Percentiles rank a stretch among this genome's conserved stretches.
These are phyloP conservation scores for Hirtodrosophila confusa DNA, from an alignment of 2,888 invertebrate genomes.

Conservation along the genomic window DNA sequence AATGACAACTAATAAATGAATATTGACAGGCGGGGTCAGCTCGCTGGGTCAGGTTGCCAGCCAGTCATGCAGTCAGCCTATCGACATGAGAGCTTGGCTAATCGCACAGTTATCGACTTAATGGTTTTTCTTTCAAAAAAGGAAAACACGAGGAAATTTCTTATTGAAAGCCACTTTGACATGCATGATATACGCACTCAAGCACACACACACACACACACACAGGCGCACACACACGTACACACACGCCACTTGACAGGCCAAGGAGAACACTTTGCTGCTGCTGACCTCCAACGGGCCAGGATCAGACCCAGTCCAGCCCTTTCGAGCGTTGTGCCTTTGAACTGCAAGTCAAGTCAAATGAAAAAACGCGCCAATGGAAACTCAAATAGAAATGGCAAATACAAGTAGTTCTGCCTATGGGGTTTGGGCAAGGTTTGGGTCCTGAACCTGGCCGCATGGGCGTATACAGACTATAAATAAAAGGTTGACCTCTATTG, in stretches of 20 bases:
- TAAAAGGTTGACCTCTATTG: slow-evolving; percentile 74
- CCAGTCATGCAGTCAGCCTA: slow-evolving; percentile 40
- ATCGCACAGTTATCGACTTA: slow-evolving; percentile 78
- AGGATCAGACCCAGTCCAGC: slow-evolving; percentile 10
- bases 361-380: slow-evolving; percentile 69
- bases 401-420: slow-evolving; percentile 37
- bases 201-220: slow-evolving; percentile 17
- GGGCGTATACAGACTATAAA: slow-evolving; percentile 69
- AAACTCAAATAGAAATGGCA: slow-evolving; percentile 74
- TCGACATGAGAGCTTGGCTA: slow-evolving; percentile 75
- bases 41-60: slow-evolving; percentile 37
- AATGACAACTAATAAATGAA: slow-evolving; percentile 75
- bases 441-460: slow-evolving; percentile 22
- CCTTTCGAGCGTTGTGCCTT: slow-evolving; percentile 48
- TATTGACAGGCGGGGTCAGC: slow-evolving; percentile 64
- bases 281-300: slow-evolving; percentile 61
- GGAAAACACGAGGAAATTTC: slow-evolving; percentile 41
- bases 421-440: slow-evolving; percentile 28
- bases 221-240: too few species aligned
- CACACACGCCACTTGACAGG: slow-evolving; percentile 64
- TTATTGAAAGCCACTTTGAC: slow-evolving; percentile 72
- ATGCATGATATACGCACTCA: slow-evolving; percentile 56
- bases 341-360: slow-evolving; percentile 80
- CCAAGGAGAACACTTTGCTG: slow-evolving; percentile 51
- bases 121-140: slow-evolving; percentile 66